Evolutionary conservation across 2,797 vertebrate species (phyloP).

Genomic region (Benthosema pterotum): DNA sequence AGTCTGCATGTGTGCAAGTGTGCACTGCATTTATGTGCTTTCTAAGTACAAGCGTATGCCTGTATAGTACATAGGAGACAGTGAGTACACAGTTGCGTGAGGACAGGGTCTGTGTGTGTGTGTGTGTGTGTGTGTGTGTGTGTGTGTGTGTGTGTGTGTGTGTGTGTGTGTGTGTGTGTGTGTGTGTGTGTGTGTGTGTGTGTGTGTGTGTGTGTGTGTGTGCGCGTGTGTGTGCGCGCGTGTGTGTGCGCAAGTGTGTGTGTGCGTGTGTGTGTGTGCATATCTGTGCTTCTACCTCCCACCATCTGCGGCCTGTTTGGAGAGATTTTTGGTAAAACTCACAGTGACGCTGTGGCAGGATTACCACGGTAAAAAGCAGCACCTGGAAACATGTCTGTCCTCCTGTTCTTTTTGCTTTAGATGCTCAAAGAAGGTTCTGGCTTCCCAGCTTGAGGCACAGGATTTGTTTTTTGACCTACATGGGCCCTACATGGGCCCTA

Average conservation of each 20-base stretch:
- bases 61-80: slow-evolving; percentile 1
- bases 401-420: slow-evolving; percentile 62
- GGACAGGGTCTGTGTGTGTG: slow-evolving; percentile 23
- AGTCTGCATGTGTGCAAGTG: background rate
- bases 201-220: slow-evolving; percentile 27
- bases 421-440: slow-evolving; percentile 73
- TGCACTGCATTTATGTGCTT: slow-evolving; percentile 38
- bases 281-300: slow-evolving; percentile 59
- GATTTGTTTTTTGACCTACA: slow-evolving; percentile 79
- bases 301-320: slow-evolving; percentile 75
- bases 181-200: slow-evolving; percentile 18
- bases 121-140: background rate
- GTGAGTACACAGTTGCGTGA: slow-evolving; percentile 14
- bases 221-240: slow-evolving; percentile 26
- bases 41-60: slow-evolving; percentile 16
- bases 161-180: slow-evolving; percentile 9
- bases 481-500: slow-evolving; percentile 54
- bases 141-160: slow-evolving; percentile 13
- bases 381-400: slow-evolving; percentile 72
- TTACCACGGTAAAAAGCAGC: slow-evolving; percentile 74
- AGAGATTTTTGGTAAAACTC: slow-evolving; percentile 76
- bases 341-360: slow-evolving; percentile 73
- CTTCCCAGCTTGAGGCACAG: slow-evolving; percentile 72
- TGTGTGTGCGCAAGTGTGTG: slow-evolving; percentile 33
- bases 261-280: slow-evolving; percentile 29